Evolutionary conservation across 2,113 vertebrate species (phyloP), one percentile per base, ranked within the genome.

Genomic region (Passer montanus): DNA sequence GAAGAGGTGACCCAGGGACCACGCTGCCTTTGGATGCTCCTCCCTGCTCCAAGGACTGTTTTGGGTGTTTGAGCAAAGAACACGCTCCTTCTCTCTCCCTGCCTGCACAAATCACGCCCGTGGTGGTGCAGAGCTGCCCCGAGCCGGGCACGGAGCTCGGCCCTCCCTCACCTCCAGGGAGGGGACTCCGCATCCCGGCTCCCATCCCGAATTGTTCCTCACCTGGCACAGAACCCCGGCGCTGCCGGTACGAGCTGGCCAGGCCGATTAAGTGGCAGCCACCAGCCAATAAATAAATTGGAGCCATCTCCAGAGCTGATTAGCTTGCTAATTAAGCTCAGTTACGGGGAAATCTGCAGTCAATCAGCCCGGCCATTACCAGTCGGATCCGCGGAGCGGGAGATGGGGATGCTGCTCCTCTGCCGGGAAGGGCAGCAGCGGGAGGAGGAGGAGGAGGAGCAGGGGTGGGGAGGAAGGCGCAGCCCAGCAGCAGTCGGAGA

Each of bases 251-350:
- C 47, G 15, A 92, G 81, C 96, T 28, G 89, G 93, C 89, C 96
- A 16, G 93, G 93, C 76, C 60, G 44, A 96, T 95, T 68, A 92
- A 95, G 95, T 26, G 86, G 94, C 90, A 93, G 94, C 86, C 91
- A 90, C 53, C 92, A 49, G 92, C 90, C 95, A 82, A 81, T 93
- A 96, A 96, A 95, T 96, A 96, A 96, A 96, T 96, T 93, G 95
- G 95, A 96, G 84, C 73, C 95, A 95, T 90, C 90, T 95, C 92
- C 93, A 92, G 94, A 89, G 75, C 94, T 94, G 95, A 95, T 96
- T 96, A 94, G 95, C 95, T 96, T 92, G 92, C 93, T 97, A 96
- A 97, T 97, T 97, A 96, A 96, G 94, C 94, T 93, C 94, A 23
- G 94, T 96, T 95, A 96, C 69, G 55, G 94, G 88, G 92, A 96